Evolutionary conservation across 2,113 vertebrate species (phyloP).

Genomic region (Rhadina sibilatrix): DNA sequence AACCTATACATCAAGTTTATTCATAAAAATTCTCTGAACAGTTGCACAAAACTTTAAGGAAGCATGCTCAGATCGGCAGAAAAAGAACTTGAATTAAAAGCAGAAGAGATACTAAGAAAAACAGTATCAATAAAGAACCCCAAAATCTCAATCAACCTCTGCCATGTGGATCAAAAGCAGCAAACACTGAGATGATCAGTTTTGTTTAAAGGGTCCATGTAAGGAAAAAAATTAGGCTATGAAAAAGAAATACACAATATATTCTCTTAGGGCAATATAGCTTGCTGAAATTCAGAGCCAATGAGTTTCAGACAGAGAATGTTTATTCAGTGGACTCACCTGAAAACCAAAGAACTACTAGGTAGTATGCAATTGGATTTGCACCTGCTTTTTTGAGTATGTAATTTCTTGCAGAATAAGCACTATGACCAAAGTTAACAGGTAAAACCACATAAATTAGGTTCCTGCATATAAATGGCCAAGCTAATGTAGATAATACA

Average conservation of each 20-base stretch:
- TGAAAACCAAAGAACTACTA: background rate
- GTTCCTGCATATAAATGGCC: background rate
- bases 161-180: background rate
- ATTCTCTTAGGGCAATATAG: background rate
- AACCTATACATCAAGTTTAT: background rate
- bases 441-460: background rate
- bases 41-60: background rate
- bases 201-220: background rate
- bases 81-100: background rate
- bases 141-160: background rate
- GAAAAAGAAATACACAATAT: background rate
- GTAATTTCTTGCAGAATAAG: background rate
- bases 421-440: background rate
- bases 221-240: background rate
- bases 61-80: background rate
- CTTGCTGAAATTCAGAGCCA: background rate
- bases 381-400: background rate
- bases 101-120: background rate
- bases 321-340: background rate
- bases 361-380: background rate
- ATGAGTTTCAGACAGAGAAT: background rate
- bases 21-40: background rate
- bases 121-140: background rate
- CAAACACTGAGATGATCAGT: background rate
- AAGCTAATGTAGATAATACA: background rate